Evolutionary conservation across 2,113 vertebrate genomes (phyloP).

Genomic region (Mustela nigripes): DNA sequence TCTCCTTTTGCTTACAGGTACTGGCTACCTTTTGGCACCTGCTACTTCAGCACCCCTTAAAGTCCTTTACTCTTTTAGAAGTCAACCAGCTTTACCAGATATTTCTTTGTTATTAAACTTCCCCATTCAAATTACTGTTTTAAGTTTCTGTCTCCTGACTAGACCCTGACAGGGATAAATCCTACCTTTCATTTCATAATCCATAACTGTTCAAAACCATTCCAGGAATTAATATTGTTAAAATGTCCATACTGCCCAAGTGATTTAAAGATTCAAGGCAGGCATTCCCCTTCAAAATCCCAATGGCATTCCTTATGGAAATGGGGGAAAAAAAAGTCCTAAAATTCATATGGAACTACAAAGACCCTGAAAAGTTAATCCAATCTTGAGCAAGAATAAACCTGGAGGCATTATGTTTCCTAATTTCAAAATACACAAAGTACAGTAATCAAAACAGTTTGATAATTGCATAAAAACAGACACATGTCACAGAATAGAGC

Average conservation of each 20-base stretch:
- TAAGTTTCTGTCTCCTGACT: background rate
- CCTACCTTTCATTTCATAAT: background rate
- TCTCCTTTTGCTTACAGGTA: background rate
- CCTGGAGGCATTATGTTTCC: background rate
- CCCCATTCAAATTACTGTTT: background rate
- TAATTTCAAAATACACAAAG: background rate
- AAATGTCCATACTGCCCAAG: background rate
- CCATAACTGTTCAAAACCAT: background rate
- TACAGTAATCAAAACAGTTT: background rate
- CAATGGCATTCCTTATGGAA: background rate
- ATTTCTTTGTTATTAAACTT: background rate
- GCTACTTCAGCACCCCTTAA: background rate
- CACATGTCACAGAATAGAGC: background rate
- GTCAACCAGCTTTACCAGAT: background rate
- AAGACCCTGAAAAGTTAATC: background rate
- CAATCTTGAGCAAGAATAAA: background rate
- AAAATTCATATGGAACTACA: background rate
- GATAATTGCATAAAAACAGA: background rate
- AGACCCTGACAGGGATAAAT: background rate
- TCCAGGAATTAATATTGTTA: background rate
- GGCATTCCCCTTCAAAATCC: background rate
- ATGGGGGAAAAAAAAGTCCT: background rate
- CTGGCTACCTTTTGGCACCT: background rate
- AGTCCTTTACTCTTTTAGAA: background rate
- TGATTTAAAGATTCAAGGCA: background rate